Evolutionary conservation across 1,140 invertebrate species (phyloP), one percentile per base, ranked within the genome.

Genomic region (Drosophila setifemur): DNA sequence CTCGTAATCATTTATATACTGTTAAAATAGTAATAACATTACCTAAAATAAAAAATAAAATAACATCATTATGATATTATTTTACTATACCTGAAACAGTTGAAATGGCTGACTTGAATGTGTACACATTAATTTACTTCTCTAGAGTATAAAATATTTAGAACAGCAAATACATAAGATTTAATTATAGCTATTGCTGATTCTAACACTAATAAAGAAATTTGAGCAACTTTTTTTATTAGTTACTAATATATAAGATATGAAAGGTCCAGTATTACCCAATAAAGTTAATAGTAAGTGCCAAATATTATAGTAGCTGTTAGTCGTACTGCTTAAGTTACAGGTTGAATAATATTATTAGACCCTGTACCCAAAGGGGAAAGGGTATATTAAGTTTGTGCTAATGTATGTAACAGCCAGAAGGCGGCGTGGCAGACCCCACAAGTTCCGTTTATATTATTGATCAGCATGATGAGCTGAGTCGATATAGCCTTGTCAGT

Each of bases 291-390:
- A 64, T 52, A 94, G 69, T 87, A 94, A 87, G 91, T 85, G 93
- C 93, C 93, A 9, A 93, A 93, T 91, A 94, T 93, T 92, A 94
- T 94, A 92, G 94, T 94, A 29, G 94, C 93, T 8, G 92, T 91
- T 91, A 95, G 81, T 58, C 93, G 94, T 43, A 94, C 91, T 23
- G 92, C 91, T 91, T 94, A 89, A 2, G 93, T 94, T 82, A 91
- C 77, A 4, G 93, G 93, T 4, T 93, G 93, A 91, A 95, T 94
- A 35, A n/a, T n/a, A n/a, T n/a, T n/a, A n/a, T n/a, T n/a, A n/a
- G n/a, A n/a, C n/a, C n/a, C n/a, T n/a, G n/a, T n/a, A n/a, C n/a
- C n/a, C n/a, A n/a, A n/a, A n/a, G n/a, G n/a, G n/a, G n/a, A n/a
- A n/a, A n/a, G n/a, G n/a, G n/a, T n/a, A n/a, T n/a, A n/a, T n/a